Percentiles rank a stretch among this genome's conserved stretches.
Conservation (phyloP, 2,888 invertebrate species). For the Tenthredo distinguenda region DNA sequence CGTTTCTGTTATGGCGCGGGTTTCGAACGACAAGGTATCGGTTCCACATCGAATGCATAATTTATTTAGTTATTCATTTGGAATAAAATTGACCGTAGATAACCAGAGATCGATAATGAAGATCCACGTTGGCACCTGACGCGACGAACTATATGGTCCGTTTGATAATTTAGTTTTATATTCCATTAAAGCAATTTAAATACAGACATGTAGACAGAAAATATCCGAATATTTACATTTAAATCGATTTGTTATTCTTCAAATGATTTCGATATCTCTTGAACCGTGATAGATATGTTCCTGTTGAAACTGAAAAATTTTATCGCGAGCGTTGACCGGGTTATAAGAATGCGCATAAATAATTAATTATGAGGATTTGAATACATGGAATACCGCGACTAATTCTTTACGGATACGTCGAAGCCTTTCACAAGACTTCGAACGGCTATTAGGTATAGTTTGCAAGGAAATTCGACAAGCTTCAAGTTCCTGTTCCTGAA, state of each 20-base stretch:
- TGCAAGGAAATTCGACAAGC: neutral
- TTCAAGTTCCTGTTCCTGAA: neutral
- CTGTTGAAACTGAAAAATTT: neutral
- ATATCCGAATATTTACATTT: slow-evolving; percentile 13
- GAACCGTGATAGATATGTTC: neutral
- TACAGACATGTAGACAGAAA: neutral
- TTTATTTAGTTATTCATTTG: neutral
- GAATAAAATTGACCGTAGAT: neutral
- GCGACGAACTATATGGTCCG: neutral
- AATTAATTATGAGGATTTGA: slow-evolving; percentile 4
- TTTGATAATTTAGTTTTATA: neutral
- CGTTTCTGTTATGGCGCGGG: slow-evolving; percentile 1
- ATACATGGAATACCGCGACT: neutral
- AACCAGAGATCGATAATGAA: neutral
- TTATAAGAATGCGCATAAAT: slow-evolving; percentile 16
- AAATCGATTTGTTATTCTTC: neutral
- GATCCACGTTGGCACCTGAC: neutral
- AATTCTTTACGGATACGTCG: neutral
- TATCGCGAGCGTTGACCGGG: neutral
- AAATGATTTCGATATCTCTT: neutral
- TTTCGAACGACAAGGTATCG: neutral
- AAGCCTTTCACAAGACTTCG: neutral
- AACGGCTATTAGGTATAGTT: neutral
- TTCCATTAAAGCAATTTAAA: neutral
- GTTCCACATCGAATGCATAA: neutral